Percentiles rank a stretch among this genome's conserved stretches.
Evolutionary conservation across 2,797 vertebrate species (phyloP).

Genomic region (Alectoris magna): DNA sequence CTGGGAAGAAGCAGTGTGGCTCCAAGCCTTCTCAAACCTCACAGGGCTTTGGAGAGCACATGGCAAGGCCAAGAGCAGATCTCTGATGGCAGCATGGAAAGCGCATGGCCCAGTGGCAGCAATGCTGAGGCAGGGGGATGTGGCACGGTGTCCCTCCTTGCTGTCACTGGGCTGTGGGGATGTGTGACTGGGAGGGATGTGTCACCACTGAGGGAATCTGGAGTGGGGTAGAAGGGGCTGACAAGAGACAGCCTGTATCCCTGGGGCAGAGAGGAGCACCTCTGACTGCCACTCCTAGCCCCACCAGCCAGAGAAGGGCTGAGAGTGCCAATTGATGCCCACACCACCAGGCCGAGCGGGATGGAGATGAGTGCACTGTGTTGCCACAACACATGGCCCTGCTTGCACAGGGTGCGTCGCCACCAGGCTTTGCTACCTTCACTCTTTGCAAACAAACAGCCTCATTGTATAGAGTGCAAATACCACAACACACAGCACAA

Average conservation of each 20-base stretch:
- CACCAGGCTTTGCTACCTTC: neutral
- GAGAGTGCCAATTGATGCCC: neutral
- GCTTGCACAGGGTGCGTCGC: neutral
- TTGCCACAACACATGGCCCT: neutral
- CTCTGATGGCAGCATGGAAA: fast-evolving
- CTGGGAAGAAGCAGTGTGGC: fast-evolving
- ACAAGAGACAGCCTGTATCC: fast-evolving
- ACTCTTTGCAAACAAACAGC: neutral
- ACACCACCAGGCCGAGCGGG: neutral
- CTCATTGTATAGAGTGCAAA: constrained; percentile 66
- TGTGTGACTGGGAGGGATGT: neutral
- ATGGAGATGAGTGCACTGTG: neutral
- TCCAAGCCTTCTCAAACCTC: neutral
- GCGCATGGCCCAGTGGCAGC: fast-evolving
- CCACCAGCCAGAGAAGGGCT: too few species aligned
- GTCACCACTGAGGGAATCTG: neutral
- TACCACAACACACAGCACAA: neutral
- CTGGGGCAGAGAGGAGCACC: neutral
- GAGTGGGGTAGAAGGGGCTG: neutral
- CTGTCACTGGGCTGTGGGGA: neutral
- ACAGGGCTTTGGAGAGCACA: neutral
- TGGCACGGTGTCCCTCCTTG: neutral
- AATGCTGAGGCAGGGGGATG: neutral
- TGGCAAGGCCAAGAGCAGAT: fast-evolving
- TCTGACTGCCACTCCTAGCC: too few species aligned